Evolutionary conservation across 2,113 vertebrate species (phyloP).

Genomic region (Neolamprologus longior): DNA sequence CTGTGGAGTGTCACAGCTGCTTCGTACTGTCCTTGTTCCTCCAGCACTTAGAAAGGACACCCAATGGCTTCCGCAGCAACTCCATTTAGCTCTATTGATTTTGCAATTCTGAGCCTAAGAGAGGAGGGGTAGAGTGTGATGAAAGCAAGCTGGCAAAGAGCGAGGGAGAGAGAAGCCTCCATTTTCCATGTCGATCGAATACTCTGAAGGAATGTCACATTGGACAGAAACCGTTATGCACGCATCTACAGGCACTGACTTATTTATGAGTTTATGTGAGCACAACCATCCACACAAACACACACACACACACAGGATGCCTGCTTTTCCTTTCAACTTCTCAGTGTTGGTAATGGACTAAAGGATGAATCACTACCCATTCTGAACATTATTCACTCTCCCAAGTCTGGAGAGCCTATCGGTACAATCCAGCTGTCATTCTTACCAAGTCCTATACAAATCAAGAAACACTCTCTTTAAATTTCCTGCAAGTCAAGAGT

Average conservation of each 20-base stretch:
- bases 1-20: slow-evolving; percentile 28
- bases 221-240: slow-evolving; percentile 13
- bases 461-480: background rate
- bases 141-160: slow-evolving; percentile 39
- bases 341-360: slow-evolving; percentile 17
- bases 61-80: slow-evolving; percentile 64
- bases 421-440: background rate
- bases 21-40: slow-evolving; percentile 52
- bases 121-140: slow-evolving; percentile 23
- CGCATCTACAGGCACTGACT: background rate
- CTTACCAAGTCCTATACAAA: background rate
- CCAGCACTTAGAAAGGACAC: slow-evolving; percentile 67
- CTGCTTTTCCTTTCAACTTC: background rate
- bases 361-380: slow-evolving; percentile 25
- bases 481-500: background rate
- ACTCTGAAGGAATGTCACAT: slow-evolving; percentile 47
- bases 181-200: slow-evolving; percentile 41
- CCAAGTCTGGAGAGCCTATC: background rate
- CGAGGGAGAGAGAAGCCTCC: slow-evolving; percentile 11
- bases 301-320: background rate
- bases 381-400: slow-evolving; percentile 23
- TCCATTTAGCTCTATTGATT: slow-evolving; percentile 78
- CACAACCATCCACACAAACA: background rate
- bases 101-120: slow-evolving; percentile 60
- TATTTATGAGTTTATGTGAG: background rate